phyloP scores from a whole-genome alignment of 2,888 invertebrate species.

The Loripinus fragilis region DNA sequence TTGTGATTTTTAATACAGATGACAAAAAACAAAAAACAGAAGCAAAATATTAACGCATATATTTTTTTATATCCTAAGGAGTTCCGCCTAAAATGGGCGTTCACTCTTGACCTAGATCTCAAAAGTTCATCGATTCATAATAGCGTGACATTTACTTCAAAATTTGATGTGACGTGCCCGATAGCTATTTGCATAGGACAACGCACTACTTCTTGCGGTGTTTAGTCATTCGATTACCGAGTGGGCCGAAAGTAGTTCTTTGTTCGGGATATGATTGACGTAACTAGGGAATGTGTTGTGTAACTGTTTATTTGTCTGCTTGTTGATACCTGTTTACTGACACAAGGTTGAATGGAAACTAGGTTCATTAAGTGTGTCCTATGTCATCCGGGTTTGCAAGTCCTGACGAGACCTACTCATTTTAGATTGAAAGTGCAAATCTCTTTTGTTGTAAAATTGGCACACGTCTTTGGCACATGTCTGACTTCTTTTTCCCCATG shows the following conservation, averaged over 20 bases:
- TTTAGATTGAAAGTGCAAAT: too few relatives aligned
- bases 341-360: background rate
- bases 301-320: background rate
- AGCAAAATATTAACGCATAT: too few relatives aligned
- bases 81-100: background rate
- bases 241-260: background rate
- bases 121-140: constrained; percentile 8
- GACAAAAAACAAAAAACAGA: too few relatives aligned
- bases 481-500: too few relatives aligned
- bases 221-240: background rate
- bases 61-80: too few relatives aligned
- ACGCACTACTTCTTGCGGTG: background rate
- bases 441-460: too few relatives aligned
- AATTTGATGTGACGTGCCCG: background rate
- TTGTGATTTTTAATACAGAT: too few relatives aligned
- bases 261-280: constrained; percentile 8
- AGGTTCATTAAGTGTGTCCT: too few relatives aligned
- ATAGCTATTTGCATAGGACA: background rate
- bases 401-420: too few relatives aligned
- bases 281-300: constrained; percentile 13
- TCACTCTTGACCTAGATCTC: constrained; percentile 12
- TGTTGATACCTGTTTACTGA: background rate
- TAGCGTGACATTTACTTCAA: constrained; percentile 14
- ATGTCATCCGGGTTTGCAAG: too few relatives aligned
- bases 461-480: too few relatives aligned